Evolutionary conservation across 2,113 vertebrate species (phyloP).

Genomic region (Euleptes europaea): DNA sequence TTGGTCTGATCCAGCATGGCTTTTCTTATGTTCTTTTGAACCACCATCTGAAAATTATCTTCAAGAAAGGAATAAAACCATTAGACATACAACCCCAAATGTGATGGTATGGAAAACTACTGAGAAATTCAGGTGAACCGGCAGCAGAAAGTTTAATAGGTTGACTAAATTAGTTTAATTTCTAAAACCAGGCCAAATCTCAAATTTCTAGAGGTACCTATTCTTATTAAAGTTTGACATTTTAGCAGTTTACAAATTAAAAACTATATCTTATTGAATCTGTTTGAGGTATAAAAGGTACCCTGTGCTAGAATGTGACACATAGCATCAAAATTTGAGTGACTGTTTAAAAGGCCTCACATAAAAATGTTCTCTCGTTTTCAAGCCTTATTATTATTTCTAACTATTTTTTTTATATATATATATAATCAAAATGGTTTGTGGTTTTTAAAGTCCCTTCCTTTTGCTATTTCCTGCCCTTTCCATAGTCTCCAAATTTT

Average conservation of each 20-base stretch:
- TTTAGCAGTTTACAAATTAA: not conserved
- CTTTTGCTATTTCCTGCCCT: not conserved
- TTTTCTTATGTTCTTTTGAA: too few species aligned
- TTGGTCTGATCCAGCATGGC: too few species aligned
- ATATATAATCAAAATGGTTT: not conserved
- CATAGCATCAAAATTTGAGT: not conserved
- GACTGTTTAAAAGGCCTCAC: not conserved
- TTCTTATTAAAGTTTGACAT: conserved; percentile 6
- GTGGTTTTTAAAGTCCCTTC: not conserved
- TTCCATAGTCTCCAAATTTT: conserved; percentile 18
- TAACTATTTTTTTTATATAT: not conserved
- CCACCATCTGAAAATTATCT: too few species aligned
- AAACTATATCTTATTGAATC: conserved; percentile 19
- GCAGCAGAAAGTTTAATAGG: too few species aligned
- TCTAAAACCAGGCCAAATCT: too few species aligned
- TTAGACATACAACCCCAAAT: too few species aligned
- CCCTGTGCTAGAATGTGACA: conserved; percentile 15
- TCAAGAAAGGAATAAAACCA: too few species aligned
- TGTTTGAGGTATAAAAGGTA: conserved; percentile 5
- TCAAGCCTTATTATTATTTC: not conserved
- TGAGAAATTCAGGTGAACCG: too few species aligned
- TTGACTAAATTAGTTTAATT: too few species aligned
- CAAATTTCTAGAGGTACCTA: not conserved
- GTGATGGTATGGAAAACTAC: too few species aligned
- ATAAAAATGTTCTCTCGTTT: not conserved